These are phyloP conservation scores for Oryzias woworae DNA, from an alignment of 2,113 vertebrate species.

Conservation along the genomic window DNA sequence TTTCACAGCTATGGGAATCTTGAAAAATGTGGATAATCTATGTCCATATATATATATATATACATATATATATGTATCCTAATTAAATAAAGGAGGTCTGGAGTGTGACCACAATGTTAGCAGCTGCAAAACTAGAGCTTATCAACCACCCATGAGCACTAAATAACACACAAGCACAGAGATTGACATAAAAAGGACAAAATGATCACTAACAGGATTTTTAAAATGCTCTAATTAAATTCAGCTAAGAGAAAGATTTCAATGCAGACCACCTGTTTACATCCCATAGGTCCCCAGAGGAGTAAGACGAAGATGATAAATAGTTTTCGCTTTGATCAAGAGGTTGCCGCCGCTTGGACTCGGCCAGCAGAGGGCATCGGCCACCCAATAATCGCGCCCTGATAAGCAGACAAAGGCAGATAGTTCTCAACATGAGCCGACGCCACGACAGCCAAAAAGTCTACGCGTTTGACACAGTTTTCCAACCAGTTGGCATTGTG, in stretches of 20 bases:
- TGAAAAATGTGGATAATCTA: constrained; percentile 49
- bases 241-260: constrained; percentile 68
- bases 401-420: constrained; percentile 65
- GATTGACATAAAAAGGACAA: constrained; percentile 69
- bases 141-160: constrained; percentile 65
- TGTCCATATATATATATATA: constrained; percentile 47
- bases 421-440: constrained; percentile 49
- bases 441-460: constrained; percentile 55
- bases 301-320: constrained; percentile 57
- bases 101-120: constrained; percentile 67
- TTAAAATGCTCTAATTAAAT: constrained; percentile 72
- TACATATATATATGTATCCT: constrained; percentile 28
- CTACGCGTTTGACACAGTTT: constrained; percentile 57
- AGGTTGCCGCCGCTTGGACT: constrained; percentile 51
- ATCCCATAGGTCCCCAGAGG: constrained; percentile 40
- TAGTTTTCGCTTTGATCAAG: constrained; percentile 56
- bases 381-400: constrained; percentile 61
- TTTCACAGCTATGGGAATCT: constrained; percentile 64
- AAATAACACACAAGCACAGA: constrained; percentile 73
- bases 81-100: constrained; percentile 68
- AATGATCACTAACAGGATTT: constrained; percentile 68
- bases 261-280: constrained; percentile 60
- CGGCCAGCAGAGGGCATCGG: constrained; percentile 46
- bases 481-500: constrained; percentile 68
- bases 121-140: constrained; percentile 59